Conservation (phyloP, 2,113 vertebrate genomes). For the Lepus europaeus region DNA sequence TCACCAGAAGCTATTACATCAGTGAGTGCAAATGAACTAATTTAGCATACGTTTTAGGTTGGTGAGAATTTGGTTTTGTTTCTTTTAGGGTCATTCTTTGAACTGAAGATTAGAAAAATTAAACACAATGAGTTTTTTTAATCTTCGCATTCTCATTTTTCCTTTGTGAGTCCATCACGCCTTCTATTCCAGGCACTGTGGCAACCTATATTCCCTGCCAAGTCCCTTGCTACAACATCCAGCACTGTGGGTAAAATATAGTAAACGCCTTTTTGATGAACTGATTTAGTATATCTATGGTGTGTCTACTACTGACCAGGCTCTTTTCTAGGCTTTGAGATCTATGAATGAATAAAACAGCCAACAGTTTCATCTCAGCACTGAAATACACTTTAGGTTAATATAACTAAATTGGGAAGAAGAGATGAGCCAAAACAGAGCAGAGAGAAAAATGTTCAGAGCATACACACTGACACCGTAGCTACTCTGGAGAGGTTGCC, state of each 20-base stretch:
- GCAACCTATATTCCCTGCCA: neutral
- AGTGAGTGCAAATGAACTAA: neutral
- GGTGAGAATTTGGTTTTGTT: neutral
- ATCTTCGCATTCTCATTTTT: neutral
- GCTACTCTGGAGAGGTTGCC: neutral
- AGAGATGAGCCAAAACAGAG: neutral
- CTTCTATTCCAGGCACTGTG: neutral
- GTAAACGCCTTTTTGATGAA: neutral
- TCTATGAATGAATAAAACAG: neutral
- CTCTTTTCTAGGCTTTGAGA: neutral
- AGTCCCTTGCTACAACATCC: neutral
- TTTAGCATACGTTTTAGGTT: neutral
- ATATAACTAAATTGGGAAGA: neutral
- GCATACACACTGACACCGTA: rapidly evolving
- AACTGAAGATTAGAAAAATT: neutral
- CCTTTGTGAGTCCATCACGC: neutral
- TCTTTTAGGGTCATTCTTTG: slow-evolving; percentile 2
- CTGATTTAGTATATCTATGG: neutral
- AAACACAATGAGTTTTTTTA: slow-evolving; percentile 2
- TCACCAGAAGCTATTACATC: neutral
- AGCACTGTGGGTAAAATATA: neutral
- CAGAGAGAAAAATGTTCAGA: neutral
- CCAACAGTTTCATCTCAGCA: neutral
- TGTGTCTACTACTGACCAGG: neutral
- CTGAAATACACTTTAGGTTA: neutral